Base-by-base conservation (phyloP, 2,797 vertebrate species). In the Sternarchorhynchus goeldii region DNA sequence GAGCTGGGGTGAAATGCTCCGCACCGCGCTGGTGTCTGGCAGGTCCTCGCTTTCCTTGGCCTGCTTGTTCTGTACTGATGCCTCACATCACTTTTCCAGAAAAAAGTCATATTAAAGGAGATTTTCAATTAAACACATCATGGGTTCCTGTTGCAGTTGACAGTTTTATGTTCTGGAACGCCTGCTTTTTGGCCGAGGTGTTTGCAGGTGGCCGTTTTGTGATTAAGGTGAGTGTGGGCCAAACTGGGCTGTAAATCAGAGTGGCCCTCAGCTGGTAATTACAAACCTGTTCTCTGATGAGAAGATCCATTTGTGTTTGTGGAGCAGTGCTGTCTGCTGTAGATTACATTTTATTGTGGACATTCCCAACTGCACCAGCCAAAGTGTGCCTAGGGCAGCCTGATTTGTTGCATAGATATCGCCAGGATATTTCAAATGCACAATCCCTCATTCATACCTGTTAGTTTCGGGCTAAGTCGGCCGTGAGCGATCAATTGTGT, bases 91-190 rank as follows among this genome's bases (percentile, higher is more conserved):
- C 36, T 60, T 67, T 73, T 56, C 56, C 56, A 67, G 62, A 17
- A 55, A 29, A 74, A 32, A 16, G 50, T 29, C 34, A 3, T 55
- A 69, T 77, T 39, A 73, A 84, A 81, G 59, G 55, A 69, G 75
- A 55, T 81, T 81, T 74, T 39, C 71, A 68, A 74, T 74, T 29
- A 78, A 80, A 74, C 34, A 45, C 69, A 66, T 81, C 41, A 64
- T 10, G 17, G 56, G 53, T 69, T 73, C 63, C 17, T 25, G 32
- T 41, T 29, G 55, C 59, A 21, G 12, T 67, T 81, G 79, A 67
- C 75, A 56, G 32, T 25, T 73, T 81, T n/a, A 56, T 58, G 53
- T 77, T 39, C 76, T 58, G 72, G 65, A 56, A 16, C 2, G 5
- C 62, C 20, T 41, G 31, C 29, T 63, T 36, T 45, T 39, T 18